Evolutionary conservation across 2,888 invertebrate genomes (phyloP).

Genomic region (Pollenia angustigena): DNA sequence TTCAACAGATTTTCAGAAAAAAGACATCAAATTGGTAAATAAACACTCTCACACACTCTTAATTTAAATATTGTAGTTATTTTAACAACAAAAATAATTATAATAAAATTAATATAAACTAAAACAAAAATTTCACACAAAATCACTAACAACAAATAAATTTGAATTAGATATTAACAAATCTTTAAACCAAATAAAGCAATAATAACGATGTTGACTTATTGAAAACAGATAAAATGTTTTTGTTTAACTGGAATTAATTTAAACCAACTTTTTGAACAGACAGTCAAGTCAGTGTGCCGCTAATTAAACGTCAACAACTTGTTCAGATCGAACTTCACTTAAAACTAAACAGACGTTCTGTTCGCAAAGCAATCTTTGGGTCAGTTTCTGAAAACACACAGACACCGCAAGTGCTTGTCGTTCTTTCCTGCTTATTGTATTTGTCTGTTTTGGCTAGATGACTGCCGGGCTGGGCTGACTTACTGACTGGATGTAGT

Average conservation of each 20-base stretch:
- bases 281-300: slow-evolving; percentile 45
- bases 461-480: slow-evolving; percentile 22
- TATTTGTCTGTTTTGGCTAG: slow-evolving; percentile 31
- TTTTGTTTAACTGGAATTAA: slow-evolving; percentile 44
- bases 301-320: slow-evolving; percentile 62
- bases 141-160: slow-evolving; percentile 30
- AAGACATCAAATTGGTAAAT: neutral
- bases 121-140: slow-evolving; percentile 44
- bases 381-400: slow-evolving; percentile 51
- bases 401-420: slow-evolving; percentile 45
- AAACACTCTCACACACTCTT: slow-evolving; percentile 24
- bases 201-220: slow-evolving; percentile 38
- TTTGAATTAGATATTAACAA: slow-evolving; percentile 19
- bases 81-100: neutral
- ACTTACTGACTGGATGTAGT: slow-evolving; percentile 20
- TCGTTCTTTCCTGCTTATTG: slow-evolving; percentile 49
- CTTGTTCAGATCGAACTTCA: slow-evolving; percentile 71
- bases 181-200: slow-evolving; percentile 15
- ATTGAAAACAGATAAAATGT: neutral
- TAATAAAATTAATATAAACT: slow-evolving; percentile 3
- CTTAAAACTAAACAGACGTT: slow-evolving; percentile 67
- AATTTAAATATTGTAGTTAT: neutral
- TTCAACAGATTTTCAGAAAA: slow-evolving; percentile 1
- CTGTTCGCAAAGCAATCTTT: slow-evolving; percentile 47
- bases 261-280: slow-evolving; percentile 56